Evolutionary conservation across 1,140 invertebrate genomes (phyloP), one percentile per base, ranked within the genome.

Genomic region (Heterodera schachtii): DNA sequence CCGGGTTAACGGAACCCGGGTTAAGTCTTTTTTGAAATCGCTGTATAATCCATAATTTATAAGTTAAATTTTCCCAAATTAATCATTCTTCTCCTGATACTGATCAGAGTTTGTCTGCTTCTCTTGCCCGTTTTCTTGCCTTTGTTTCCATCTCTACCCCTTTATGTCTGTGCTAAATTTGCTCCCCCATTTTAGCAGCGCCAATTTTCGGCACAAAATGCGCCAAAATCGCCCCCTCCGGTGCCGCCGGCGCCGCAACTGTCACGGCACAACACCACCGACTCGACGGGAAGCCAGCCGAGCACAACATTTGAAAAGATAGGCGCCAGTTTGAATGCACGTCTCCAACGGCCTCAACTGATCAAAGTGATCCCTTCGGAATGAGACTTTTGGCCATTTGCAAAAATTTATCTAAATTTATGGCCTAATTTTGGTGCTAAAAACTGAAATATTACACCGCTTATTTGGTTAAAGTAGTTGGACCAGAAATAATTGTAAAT

Each of bases 161-260:
- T 76, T 76, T 52, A 7, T n/a, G 21, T 76, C 52, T 66, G 11
- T 41, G 52, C 49, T 43, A 66, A 47, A 31, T 41, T 66, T 46
- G 66, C 21, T 2, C 67, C 13, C 64, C 67, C 19, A 78, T 21
- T 46, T 78, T 78, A 44, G 41, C 64, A 78, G 76, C 64, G 66
- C 46, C 76, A 78, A 78, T 46, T 78, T 64, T 78, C 76, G 49
- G 70, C 64, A 64, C 76, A 78, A 67, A 78, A 49, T 31, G 64
- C 21, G 41, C 52, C 76, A 21, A 78, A 49, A 67, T 78, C 76
- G 52, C 76, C 64, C 16, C 76, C 76, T 41, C 64, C 76, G 1
- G 47, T 69, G 31, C 70, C 52, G 8, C 76, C 76, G 31, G 64
- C 21, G 69, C 31, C 57, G 19, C 69, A 71, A 41, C 44, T 71